Evolutionary conservation across 2,888 invertebrate genomes (phyloP), one percentile per base, ranked within the genome.

Genomic region (Sminthurinus aureus): DNA sequence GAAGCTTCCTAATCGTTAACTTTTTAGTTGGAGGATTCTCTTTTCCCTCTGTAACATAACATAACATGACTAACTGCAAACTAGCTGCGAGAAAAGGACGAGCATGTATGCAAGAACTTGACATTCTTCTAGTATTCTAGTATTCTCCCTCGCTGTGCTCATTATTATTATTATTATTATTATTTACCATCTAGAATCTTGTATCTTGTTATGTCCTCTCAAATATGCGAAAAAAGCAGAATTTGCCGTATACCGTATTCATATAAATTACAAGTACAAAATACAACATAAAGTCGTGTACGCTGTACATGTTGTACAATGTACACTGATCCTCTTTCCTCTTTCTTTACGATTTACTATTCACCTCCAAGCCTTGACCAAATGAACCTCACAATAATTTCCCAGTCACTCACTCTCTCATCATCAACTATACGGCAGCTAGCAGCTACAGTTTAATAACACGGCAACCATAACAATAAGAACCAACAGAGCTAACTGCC

Each of bases 291-390:
- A n/a, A n/a, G n/a, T n/a, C 22, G 11, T 22, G 22, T 22, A 69
- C 20, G 2, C 9, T 9, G n/a, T 22, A 69, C 58, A 58, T 15
- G 15, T 15, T n/a, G 20, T n/a, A 20, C n/a, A 9, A 9, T n/a
- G 11, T n/a, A 69, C 58, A 58, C 58, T 58, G 2, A 58, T 58
- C 4, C n/a, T 69, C 13, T 69, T 69, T 67, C 9, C 67, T n/a
- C 9, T 67, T n/a, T 67, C 15, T 11, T 67, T 67, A 67, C 20
- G n/a, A n/a, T n/a, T 67, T 22, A 22, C 38, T 52, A 51, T 22
- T 52, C 24, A 22, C 78, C 66, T 78, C 58, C 78, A 78, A 66
- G 78, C 58, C 75, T 75, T 78, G 78, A 78, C 78, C 78, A 78
- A 58, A 78, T 78, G 78, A 64, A 58, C 78, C 20, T 64, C 64